A percentile compares a stretch with the other conserved stretches of the same genome.
phyloP scores from a whole-genome alignment of 2,797 vertebrate genomes.

The Octomys mimax region DNA sequence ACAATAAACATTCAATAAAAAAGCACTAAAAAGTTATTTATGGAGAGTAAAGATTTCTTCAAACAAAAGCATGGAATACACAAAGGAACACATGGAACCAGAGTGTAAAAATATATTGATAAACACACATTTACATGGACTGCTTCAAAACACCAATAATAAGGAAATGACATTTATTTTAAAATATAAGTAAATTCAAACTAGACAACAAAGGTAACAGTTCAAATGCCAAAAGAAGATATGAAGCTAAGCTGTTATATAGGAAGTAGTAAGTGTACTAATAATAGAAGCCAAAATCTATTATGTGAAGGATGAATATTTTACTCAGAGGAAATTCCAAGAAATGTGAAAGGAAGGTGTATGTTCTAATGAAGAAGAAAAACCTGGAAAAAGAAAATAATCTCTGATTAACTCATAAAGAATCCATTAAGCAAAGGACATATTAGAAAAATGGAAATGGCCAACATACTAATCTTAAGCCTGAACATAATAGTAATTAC shows the following conservation, averaged over 20 bases:
- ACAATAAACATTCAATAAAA: slow-evolving; percentile 2
- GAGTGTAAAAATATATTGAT: background rate
- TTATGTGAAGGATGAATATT: background rate
- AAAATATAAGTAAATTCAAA: background rate
- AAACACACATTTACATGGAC: background rate
- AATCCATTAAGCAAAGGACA: background rate
- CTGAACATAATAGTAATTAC: background rate
- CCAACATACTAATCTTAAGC: background rate
- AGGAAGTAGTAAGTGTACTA: background rate
- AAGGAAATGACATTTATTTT: background rate
- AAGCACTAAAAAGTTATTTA: background rate
- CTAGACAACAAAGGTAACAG: background rate
- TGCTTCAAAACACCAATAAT: background rate
- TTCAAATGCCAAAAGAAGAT: background rate
- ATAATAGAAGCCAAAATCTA: background rate
- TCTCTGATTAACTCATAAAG: background rate
- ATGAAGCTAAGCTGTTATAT: background rate
- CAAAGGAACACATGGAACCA: background rate
- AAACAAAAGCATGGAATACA: background rate
- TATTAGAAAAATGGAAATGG: background rate
- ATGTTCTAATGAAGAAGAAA: background rate
- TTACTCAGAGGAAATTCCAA: background rate
- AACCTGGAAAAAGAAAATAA: background rate
- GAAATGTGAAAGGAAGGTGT: background rate
- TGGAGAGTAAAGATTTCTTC: background rate